phyloP scores from a whole-genome alignment of 1,140 invertebrate species.

The Tetraneura akinire region DNA sequence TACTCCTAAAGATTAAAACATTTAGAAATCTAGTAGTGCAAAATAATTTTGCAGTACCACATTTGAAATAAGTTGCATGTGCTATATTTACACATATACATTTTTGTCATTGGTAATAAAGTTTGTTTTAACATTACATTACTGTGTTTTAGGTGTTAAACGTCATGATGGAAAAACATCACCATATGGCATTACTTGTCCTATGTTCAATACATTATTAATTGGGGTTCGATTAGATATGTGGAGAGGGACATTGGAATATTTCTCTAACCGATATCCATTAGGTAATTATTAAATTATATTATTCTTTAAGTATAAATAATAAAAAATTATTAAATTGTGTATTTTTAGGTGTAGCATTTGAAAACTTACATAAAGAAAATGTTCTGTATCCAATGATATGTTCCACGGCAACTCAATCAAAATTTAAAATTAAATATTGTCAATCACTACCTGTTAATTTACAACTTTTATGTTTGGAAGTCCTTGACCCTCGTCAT shows the following conservation, averaged over 20 bases:
- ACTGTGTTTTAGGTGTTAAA: constrained; percentile 59
- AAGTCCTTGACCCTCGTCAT: constrained; percentile 50
- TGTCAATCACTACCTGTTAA: constrained; percentile 54
- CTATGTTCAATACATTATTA: constrained; percentile 62
- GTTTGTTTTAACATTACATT: too few species aligned
- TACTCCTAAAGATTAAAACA: too few species aligned
- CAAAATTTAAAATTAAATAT: constrained; percentile 64
- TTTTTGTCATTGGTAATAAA: too few species aligned
- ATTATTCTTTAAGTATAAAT: too few species aligned
- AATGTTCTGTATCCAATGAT: constrained; percentile 72
- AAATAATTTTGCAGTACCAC: too few species aligned
- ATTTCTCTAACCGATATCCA: constrained; percentile 73
- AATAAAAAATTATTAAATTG: neutral
- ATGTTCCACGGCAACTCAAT: constrained; percentile 69
- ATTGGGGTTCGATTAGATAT: constrained; percentile 77
- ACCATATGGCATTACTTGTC: constrained; percentile 64
- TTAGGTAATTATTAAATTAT: constrained; percentile 64
- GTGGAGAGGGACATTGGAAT: constrained; percentile 79
- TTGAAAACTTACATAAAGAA: constrained; percentile 65
- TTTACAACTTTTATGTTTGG: constrained; percentile 53
- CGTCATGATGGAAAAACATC: constrained; percentile 66
- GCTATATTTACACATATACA: too few species aligned
- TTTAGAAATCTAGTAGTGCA: too few species aligned
- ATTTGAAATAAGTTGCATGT: too few species aligned
- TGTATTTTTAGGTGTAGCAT: constrained; percentile 68